These are phyloP conservation scores for Pandion haliaetus DNA, from an alignment of 2,113 vertebrate species.

Conservation along the genomic window DNA sequence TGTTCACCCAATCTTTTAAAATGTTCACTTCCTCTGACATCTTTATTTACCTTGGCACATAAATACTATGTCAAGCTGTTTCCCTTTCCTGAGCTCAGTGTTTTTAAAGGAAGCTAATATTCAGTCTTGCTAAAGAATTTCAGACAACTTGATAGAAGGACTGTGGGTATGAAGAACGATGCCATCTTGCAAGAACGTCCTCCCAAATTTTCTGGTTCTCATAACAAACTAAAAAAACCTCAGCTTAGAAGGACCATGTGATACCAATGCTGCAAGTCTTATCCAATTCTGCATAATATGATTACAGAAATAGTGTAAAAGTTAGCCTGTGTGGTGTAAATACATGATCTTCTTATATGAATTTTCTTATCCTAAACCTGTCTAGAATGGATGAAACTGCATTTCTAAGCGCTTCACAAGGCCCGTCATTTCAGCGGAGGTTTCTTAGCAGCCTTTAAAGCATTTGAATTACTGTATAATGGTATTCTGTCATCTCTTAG, in stretches of 20 bases:
- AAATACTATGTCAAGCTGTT: neutral
- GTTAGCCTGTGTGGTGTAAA: slow-evolving; percentile 4
- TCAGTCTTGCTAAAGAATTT: neutral
- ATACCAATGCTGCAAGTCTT: neutral
- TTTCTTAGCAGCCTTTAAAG: slow-evolving; percentile 20
- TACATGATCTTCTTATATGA: neutral
- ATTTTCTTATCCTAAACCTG: neutral
- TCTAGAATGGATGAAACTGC: slow-evolving; percentile 11
- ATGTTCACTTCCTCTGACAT: slow-evolving; percentile 1
- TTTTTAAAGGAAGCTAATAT: neutral
- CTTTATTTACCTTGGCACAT: slow-evolving; percentile 44
- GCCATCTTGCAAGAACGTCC: neutral
- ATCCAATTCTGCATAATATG: neutral
- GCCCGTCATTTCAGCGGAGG: neutral
- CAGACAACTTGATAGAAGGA: neutral
- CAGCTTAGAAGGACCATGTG: neutral
- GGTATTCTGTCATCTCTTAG: slow-evolving; percentile 34
- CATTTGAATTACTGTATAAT: neutral
- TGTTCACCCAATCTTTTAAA: slow-evolving; percentile 1
- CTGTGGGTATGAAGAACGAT: neutral
- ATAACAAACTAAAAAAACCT: neutral
- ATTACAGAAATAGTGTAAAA: neutral
- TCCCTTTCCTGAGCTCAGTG: slow-evolving; percentile 1
- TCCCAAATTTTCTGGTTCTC: neutral
- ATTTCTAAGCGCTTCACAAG: neutral